Conservation (phyloP, 2,888 invertebrate genomes). For the Cabera pusaria region DNA sequence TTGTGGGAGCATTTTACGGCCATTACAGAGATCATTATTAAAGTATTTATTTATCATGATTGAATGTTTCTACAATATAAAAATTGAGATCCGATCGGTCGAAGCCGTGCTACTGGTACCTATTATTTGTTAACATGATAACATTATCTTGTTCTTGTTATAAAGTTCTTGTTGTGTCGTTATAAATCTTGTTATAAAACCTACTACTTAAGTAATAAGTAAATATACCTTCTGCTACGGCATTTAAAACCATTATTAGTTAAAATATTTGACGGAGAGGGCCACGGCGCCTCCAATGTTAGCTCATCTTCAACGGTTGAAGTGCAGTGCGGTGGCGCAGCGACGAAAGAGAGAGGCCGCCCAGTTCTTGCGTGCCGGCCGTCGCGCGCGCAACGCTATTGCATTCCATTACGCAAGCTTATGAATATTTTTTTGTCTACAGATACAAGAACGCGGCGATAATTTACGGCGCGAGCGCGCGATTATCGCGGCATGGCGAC, state of each 20-base stretch:
- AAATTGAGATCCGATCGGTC: conserved; percentile 5
- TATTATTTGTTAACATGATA: conserved; percentile 6
- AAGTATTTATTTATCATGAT: conserved; percentile 24
- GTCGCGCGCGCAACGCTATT: conserved; percentile 54
- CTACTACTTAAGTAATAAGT: too few species aligned
- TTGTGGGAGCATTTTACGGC: conserved; percentile 38
- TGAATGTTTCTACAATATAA: conserved; percentile 3
- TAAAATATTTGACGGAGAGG: conserved; percentile 13
- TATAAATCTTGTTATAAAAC: too few species aligned
- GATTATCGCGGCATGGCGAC: conserved; percentile 76
- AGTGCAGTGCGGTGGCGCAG: conserved; percentile 48
- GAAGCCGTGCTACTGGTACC: conserved; percentile 3
- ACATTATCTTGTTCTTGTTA: conserved; percentile 14
- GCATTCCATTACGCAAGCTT: conserved; percentile 67
- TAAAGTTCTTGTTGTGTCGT: too few species aligned
- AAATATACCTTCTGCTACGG: neutral
- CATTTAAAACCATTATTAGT: conserved; percentile 9
- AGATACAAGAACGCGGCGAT: conserved; percentile 62
- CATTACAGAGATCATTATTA: conserved; percentile 21
- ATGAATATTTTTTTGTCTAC: conserved; percentile 68
- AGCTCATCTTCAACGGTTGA: conserved; percentile 55
- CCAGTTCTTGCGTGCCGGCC: conserved; percentile 58
- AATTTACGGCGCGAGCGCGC: conserved; percentile 53
- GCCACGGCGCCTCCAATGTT: conserved; percentile 16
- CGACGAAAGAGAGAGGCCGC: conserved; percentile 73